Conservation (phyloP, 2,113 vertebrate genomes). For the Crotalus horridus region DNA sequence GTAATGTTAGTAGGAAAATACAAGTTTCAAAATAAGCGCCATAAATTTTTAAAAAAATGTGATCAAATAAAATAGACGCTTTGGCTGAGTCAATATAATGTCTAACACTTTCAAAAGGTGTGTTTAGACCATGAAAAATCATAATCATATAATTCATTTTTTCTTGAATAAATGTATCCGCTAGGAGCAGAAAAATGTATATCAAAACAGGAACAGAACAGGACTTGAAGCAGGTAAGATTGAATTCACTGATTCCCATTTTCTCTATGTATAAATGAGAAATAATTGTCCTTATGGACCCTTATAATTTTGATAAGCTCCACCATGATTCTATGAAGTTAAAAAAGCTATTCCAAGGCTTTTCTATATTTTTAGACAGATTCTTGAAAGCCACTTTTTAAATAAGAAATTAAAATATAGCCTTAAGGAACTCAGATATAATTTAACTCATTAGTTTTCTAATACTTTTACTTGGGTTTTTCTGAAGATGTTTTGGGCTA, state of each 20-base stretch:
- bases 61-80: constrained; percentile 9
- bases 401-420: not conserved
- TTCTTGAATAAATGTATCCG: constrained; percentile 37
- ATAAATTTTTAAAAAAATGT: not conserved
- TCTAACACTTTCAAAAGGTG: constrained; percentile 22
- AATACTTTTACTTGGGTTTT: constrained; percentile 14
- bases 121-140: constrained; percentile 42
- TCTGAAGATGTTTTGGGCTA: constrained; percentile 17
- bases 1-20: constrained; percentile 13
- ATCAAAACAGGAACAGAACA: constrained; percentile 36
- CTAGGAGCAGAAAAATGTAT: constrained; percentile 42
- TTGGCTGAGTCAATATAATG: not conserved
- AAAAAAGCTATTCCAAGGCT: constrained; percentile 16
- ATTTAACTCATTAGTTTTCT: constrained; percentile 21
- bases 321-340: constrained; percentile 16
- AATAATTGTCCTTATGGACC: constrained; percentile 16
- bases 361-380: not conserved
- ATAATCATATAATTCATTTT: constrained; percentile 24
- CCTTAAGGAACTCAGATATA: not conserved
- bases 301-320: constrained; percentile 47
- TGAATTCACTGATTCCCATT: constrained; percentile 37
- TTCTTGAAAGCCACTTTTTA: constrained; percentile 31
- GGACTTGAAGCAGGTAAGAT: constrained; percentile 32
- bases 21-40: constrained; percentile 34
- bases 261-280: constrained; percentile 32